A percentile compares a stretch with the other conserved stretches of the same genome.
phyloP scores from a whole-genome alignment of 2,888 invertebrate genomes.

The Chesias legatella region DNA sequence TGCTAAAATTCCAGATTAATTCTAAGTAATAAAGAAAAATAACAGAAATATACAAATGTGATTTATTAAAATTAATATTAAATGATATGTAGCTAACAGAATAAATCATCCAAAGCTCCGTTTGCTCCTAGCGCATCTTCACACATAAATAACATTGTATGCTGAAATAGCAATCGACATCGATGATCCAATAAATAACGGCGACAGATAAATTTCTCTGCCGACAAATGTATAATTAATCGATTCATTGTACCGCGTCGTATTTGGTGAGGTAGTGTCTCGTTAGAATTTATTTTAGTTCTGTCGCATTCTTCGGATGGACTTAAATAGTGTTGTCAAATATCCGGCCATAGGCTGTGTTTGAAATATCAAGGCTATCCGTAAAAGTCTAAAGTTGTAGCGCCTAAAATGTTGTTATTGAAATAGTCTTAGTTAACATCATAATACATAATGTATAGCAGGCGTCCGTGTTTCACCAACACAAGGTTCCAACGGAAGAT shows the following conservation, averaged over 20 bases:
- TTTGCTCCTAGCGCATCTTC: constrained; percentile 12
- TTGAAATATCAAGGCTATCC: too few species aligned
- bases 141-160: constrained; percentile 21
- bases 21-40: too few species aligned
- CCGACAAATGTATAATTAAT: constrained; percentile 34
- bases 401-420: too few species aligned
- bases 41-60: too few species aligned
- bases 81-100: background rate
- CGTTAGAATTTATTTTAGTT: constrained; percentile 26
- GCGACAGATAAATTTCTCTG: constrained; percentile 20
- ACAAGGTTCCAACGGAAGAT: too few species aligned
- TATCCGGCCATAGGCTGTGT: background rate
- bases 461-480: too few species aligned
- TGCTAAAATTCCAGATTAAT: too few species aligned
- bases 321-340: constrained; percentile 1
- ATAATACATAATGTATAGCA: too few species aligned
- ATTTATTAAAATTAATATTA: background rate
- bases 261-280: constrained; percentile 26
- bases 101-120: constrained; percentile 16
- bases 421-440: too few species aligned
- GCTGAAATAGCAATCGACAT: constrained; percentile 21
- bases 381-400: too few species aligned
- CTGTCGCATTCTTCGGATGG: constrained; percentile 12
- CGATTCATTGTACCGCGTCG: constrained; percentile 28
- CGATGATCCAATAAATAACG: constrained; percentile 18